phyloP scores from a whole-genome alignment of 2,888 invertebrate species.

The Plebejus melissa region DNA sequence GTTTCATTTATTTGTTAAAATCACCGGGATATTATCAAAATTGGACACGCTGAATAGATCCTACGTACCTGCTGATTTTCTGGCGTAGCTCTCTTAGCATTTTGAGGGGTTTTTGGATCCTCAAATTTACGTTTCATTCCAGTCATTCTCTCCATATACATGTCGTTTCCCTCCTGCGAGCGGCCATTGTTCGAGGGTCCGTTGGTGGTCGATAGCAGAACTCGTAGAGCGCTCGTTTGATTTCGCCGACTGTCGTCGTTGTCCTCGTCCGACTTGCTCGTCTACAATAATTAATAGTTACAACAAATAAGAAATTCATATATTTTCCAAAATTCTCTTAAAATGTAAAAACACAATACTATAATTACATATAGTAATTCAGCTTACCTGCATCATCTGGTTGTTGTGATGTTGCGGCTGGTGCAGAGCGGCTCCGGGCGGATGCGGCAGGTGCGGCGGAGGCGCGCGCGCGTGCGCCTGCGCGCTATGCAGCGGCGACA shows the following conservation, averaged over 20 bases:
- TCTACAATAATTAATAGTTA: conserved; percentile 83
- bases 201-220: conserved; percentile 63
- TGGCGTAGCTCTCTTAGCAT: conserved; percentile 76
- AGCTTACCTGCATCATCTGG: conserved; percentile 53
- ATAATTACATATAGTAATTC: neutral
- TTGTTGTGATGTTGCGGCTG: conserved; percentile 41
- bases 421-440: conserved; percentile 38
- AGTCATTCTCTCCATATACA: conserved; percentile 59
- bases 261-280: conserved; percentile 90
- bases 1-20: conserved; percentile 33
- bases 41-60: conserved; percentile 38
- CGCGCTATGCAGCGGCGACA: conserved; percentile 44
- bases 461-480: conserved; percentile 43
- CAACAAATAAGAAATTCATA: neutral
- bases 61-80: conserved; percentile 68
- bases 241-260: conserved; percentile 80
- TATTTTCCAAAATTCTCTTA: neutral
- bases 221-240: conserved; percentile 78
- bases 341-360: neutral
- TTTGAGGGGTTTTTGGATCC: conserved; percentile 80
- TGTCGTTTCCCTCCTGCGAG: conserved; percentile 54
- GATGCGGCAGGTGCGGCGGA: conserved; percentile 42
- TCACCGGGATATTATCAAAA: neutral
- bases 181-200: conserved; percentile 61
- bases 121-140: conserved; percentile 68